A percentile compares a stretch with the other conserved stretches of the same genome.
Conservation (phyloP, 2,888 invertebrate genomes). For the Atrina japonica region DNA sequence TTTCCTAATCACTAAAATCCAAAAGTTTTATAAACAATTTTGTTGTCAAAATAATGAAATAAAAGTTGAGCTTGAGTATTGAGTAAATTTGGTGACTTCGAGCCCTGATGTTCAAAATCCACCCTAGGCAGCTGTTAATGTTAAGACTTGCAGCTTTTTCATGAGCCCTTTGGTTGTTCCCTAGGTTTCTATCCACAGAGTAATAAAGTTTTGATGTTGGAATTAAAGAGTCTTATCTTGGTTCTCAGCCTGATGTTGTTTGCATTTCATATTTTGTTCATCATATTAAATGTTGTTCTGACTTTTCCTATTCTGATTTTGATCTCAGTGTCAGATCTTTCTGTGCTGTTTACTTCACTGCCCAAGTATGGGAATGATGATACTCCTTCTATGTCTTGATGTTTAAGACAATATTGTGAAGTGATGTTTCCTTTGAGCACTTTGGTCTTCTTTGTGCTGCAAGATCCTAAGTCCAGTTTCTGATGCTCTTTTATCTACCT, state of each 20-base stretch:
- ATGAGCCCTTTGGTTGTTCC: conserved; percentile 7
- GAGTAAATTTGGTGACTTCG: too few relatives aligned
- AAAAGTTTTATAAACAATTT: too few relatives aligned
- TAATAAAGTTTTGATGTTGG: conserved; percentile 6
- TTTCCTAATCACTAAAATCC: too few relatives aligned
- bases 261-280: background rate
- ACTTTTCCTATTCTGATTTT: background rate
- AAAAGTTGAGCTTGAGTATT: too few relatives aligned
- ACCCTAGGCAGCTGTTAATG: conserved; percentile 3
- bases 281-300: conserved; percentile 3
- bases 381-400: background rate
- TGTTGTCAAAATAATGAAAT: too few relatives aligned
- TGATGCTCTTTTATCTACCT: background rate
- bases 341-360: background rate
- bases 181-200: background rate
- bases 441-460: conserved; percentile 4
- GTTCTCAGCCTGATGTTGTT: conserved; percentile 1
- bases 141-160: background rate
- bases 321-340: too few relatives aligned
- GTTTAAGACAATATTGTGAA: background rate
- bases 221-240: background rate
- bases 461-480: conserved; percentile 1
- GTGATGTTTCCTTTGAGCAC: background rate
- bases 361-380: background rate
- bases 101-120: too few relatives aligned